These are phyloP conservation scores for Grallaria varia DNA, from an alignment of 2,113 vertebrate species.

Conservation along the genomic window DNA sequence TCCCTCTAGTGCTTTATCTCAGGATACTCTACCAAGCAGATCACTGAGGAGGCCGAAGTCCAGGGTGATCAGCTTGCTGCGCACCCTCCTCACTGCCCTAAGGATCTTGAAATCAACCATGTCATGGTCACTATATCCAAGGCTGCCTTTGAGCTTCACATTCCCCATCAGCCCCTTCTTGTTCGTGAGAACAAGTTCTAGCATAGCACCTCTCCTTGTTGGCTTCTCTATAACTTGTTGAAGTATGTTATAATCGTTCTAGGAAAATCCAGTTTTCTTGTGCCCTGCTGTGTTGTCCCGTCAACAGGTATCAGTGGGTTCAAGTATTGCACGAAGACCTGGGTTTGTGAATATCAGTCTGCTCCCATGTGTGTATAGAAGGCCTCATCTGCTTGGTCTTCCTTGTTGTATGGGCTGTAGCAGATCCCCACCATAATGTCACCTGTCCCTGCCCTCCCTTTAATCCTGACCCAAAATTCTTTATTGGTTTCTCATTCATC, in stretches of 20 bases:
- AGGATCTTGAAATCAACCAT: neutral
- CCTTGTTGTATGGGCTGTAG: neutral
- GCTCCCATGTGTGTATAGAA: neutral
- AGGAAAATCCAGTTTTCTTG: neutral
- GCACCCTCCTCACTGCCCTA: neutral
- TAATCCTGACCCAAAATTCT: neutral
- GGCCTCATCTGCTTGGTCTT: neutral
- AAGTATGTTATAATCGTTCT: neutral
- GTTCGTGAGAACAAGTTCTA: neutral
- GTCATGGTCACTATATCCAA: neutral
- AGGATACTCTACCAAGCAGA: neutral
- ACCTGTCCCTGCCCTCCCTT: neutral
- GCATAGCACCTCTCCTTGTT: neutral
- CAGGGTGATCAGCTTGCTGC: neutral
- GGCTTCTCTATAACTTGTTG: neutral
- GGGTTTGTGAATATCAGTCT: neutral
- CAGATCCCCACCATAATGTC: neutral
- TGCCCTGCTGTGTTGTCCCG: neutral
- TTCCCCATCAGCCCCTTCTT: neutral
- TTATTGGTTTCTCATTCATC: neutral
- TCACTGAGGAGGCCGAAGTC: neutral
- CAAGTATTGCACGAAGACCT: neutral
- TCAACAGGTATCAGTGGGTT: too few species aligned
- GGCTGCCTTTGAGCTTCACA: neutral
- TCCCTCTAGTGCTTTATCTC: neutral